phyloP scores from a whole-genome alignment of 2,888 invertebrate species.

The Noctua pronuba region DNA sequence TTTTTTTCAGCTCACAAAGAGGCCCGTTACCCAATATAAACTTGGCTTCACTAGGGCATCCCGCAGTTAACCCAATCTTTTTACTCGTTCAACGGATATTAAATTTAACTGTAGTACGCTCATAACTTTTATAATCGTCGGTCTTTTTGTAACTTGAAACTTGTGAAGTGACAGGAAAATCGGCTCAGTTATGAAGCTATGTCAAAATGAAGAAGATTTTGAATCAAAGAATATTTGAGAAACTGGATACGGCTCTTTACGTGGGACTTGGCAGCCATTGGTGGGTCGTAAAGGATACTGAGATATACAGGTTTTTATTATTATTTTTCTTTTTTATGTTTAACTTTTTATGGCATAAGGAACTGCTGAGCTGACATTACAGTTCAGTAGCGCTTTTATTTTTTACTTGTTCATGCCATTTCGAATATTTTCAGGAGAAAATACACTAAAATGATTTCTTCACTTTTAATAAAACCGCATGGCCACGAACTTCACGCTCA shows the following conservation, averaged over 20 bases:
- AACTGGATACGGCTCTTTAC: constrained; percentile 22
- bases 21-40: constrained; percentile 44
- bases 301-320: constrained; percentile 15
- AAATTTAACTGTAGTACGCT: constrained; percentile 56
- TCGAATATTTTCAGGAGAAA: neutral
- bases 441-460: too few species aligned
- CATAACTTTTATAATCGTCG: constrained; percentile 56
- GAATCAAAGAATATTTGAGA: constrained; percentile 24
- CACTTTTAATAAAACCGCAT: too few species aligned
- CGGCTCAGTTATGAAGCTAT: neutral
- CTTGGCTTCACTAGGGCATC: constrained; percentile 20
- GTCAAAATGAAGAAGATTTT: constrained; percentile 4
- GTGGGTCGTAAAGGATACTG: constrained; percentile 22
- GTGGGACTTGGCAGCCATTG: constrained; percentile 18
- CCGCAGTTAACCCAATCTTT: constrained; percentile 59
- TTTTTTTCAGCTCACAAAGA: constrained; percentile 46
- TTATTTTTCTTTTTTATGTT: constrained; percentile 10
- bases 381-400: neutral
- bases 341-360: constrained; percentile 16
- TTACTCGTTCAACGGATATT: constrained; percentile 52
- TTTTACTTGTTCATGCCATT: neutral
- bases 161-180: constrained; percentile 37
- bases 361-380: constrained; percentile 18
- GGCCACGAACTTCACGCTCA: neutral
- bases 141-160: constrained; percentile 46